Evolutionary conservation across 2,113 vertebrate genomes (phyloP).

Genomic region (Rhynchopsitta pachyrhyncha): DNA sequence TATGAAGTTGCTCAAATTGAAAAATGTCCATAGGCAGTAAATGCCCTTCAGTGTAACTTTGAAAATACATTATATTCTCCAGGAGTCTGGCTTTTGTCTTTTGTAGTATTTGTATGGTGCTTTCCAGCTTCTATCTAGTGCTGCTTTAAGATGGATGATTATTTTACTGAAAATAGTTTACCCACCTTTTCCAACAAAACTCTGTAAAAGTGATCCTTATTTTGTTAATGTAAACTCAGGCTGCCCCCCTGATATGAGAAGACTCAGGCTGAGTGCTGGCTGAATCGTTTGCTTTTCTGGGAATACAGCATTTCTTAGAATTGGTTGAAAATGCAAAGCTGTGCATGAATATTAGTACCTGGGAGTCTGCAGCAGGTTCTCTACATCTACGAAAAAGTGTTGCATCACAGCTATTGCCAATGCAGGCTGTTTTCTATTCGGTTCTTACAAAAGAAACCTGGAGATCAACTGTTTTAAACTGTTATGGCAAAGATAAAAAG

Average conservation of each 20-base stretch:
- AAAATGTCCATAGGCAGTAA: background rate
- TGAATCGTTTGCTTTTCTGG: background rate
- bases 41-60: background rate
- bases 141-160: background rate
- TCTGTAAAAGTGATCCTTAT: background rate
- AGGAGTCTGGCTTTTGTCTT: background rate
- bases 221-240: background rate
- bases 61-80: background rate
- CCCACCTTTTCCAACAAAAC: background rate
- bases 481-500: background rate
- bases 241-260: background rate
- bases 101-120: background rate
- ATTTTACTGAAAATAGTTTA: background rate
- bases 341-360: background rate
- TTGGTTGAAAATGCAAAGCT: background rate
- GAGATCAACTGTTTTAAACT: background rate
- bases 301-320: background rate
- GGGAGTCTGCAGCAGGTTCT: background rate
- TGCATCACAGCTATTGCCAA: background rate
- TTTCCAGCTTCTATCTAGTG: background rate
- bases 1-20: background rate
- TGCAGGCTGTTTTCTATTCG: background rate
- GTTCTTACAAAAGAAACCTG: background rate
- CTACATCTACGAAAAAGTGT: background rate
- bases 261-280: background rate